A percentile compares a stretch with the other conserved stretches of the same genome.
Conservation (phyloP, 2,888 invertebrate species). For the Halocaridina rubra region DNA sequence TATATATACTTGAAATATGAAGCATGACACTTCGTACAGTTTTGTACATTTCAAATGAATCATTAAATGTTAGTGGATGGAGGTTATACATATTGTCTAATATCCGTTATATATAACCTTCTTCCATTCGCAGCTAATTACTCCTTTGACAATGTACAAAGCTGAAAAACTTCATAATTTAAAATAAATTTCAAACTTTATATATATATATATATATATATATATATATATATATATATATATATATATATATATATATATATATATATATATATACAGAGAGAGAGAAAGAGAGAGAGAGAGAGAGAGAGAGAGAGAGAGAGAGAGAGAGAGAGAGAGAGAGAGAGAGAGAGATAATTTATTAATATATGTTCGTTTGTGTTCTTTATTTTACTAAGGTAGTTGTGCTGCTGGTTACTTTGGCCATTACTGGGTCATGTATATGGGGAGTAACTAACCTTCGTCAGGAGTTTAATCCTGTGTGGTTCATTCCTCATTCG, state of each 20-base stretch:
- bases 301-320: conserved; percentile 1
- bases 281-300: not conserved
- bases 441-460: conserved; percentile 71
- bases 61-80: no score
- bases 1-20: no score
- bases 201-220: not conserved
- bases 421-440: conserved; percentile 26
- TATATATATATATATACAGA: not conserved
- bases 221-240: not conserved
- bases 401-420: conserved; percentile 69
- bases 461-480: conserved; percentile 82
- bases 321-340: not conserved
- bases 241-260: not conserved
- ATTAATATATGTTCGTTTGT: not conserved
- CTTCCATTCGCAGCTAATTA: no score
- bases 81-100: no score
- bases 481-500: conserved; percentile 81
- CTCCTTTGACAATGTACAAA: no score
- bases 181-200: no score
- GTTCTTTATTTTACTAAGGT: conserved; percentile 67
- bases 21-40: no score
- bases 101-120: no score
- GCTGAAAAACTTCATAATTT: no score
- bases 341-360: not conserved
- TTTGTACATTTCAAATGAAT: no score